Evolutionary conservation across 2,797 vertebrate species (phyloP), one percentile per base, ranked within the genome.

Genomic region (Melanotaenia boesemani): DNA sequence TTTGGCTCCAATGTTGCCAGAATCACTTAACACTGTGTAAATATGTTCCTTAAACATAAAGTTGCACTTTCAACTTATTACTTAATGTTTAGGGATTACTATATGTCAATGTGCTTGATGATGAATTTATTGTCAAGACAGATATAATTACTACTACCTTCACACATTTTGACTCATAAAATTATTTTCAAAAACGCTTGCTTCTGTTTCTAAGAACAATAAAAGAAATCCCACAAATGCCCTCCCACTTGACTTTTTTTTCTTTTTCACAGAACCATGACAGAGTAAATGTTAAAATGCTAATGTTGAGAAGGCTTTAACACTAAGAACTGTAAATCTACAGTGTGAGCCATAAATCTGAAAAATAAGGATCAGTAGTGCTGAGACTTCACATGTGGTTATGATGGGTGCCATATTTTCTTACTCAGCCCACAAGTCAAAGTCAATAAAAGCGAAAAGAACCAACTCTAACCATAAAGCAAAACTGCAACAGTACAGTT

Each of bases 381-480:
- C 63, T 73, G 52, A 82, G 77, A 63, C 70, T 84, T 81, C 70
- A 87, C 81, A 85, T 90, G 85, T 83, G 83, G 88, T 87, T 84
- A 64, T 76, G 80, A 86, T 82, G 82, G 84, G 56, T 15, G 28
- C 28, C 69, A 36, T 70, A 84, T 88, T 89, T 87, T 87, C 76
- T 86, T 84, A 76, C 83, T 89, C 70, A 86, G 76, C 67, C 90
- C 87, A 78, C 89, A 90, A 77, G 89, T 91, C 90, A 88, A 74
- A 88, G 70, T 75, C 81, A 83, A 90, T 91, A 86, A 84, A 80
- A 62, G 73, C 78, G 78, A 89, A 36, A 63, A 70, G 62, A 88
- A 79, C 54, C 86, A 81, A 80, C 39, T 54, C 15, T 52, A 36
- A 77, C 70, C 72, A 26, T 71, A 72, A 76, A 73, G 80, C 63